Conservation (phyloP, 2,113 vertebrate genomes). For the Turdus rufiventris region DNA sequence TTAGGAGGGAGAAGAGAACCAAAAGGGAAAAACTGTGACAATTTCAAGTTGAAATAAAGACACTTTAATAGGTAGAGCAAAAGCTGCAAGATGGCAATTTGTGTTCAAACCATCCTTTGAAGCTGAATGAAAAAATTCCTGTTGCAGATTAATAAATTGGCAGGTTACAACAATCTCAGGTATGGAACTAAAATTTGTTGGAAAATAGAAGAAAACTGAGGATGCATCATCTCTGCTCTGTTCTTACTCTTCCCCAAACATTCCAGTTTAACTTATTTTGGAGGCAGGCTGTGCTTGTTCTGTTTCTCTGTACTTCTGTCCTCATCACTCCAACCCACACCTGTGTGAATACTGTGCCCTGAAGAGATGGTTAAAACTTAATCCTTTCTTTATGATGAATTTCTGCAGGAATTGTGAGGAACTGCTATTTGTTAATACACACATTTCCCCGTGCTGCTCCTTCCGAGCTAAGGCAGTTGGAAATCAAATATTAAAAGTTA, state of each 20-base stretch:
- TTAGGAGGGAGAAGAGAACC: not conserved
- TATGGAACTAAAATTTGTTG: not conserved
- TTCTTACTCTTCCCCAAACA: not conserved
- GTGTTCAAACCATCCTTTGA: not conserved
- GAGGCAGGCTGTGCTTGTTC: not conserved
- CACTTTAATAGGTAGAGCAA: not conserved
- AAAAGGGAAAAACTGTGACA: not conserved
- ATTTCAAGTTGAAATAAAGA: not conserved
- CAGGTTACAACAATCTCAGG: not conserved
- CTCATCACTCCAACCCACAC: not conserved
- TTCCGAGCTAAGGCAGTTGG: not conserved
- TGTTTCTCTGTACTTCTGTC: not conserved
- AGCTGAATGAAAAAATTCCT: not conserved
- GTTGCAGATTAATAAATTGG: not conserved
- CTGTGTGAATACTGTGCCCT: not conserved
- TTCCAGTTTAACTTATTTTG: not conserved
- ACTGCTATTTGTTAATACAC: not conserved
- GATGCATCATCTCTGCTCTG: not conserved
- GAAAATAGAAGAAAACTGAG: not conserved
- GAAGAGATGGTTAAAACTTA: not conserved
- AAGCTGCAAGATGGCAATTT: not conserved
- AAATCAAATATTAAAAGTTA: slow-evolving; percentile 39
- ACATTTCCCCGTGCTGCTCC: not conserved
- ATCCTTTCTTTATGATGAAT: not conserved
- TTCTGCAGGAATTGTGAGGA: not conserved